phyloP scores from a whole-genome alignment of 2,113 vertebrate genomes.

The Calidris pugnax region DNA sequence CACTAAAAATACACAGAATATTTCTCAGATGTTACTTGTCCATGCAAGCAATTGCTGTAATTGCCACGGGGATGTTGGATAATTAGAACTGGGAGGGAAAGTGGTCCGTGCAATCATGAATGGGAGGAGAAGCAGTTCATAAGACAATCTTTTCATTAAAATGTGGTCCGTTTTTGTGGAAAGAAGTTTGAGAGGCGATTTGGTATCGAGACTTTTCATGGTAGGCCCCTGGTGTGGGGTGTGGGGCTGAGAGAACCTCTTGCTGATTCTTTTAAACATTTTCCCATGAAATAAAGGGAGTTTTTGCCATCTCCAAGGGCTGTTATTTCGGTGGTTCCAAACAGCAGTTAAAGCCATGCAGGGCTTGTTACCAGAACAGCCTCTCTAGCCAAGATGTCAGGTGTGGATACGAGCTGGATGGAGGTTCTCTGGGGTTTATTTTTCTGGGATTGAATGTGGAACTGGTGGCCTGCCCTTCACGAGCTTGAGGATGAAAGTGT shows the following conservation, averaged over 20 bases:
- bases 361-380: not conserved
- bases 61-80: not conserved
- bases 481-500: rapidly evolving
- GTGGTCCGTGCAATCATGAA: not conserved
- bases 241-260: not conserved
- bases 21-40: conserved; percentile 28
- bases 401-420: not conserved
- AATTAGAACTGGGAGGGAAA: conserved; percentile 5
- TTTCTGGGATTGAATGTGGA: not conserved
- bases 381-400: not conserved
- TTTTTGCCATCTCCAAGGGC: not conserved
- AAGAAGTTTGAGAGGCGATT: not conserved
- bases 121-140: conserved; percentile 1
- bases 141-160: conserved; percentile 10
- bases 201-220: not conserved
- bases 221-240: not conserved
- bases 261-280: not conserved
- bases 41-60: not conserved
- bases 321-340: not conserved
- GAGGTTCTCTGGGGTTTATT: not conserved
- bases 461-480: not conserved
- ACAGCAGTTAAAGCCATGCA: not conserved
- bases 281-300: not conserved
- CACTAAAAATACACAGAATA: conserved; percentile 27
- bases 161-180: not conserved